Conservation (phyloP, 1,140 invertebrate species). For the Hirudo medicinalis region DNA sequence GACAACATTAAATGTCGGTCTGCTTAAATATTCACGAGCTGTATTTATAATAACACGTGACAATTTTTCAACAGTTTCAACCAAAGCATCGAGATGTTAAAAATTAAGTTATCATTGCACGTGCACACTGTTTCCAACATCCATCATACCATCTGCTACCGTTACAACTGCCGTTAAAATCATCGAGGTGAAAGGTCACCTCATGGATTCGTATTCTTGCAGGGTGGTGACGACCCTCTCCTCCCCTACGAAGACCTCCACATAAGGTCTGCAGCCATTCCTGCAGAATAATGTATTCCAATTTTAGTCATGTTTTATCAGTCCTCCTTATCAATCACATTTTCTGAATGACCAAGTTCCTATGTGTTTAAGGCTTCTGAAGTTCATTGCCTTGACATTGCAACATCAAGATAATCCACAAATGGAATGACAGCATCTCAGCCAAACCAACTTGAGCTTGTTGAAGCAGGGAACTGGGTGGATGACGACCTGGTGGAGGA, state of each 20-base stretch:
- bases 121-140: background rate
- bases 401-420: conserved; percentile 11
- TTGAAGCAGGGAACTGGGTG: conserved; percentile 81
- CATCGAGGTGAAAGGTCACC: conserved; percentile 25
- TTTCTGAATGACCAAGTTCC: too few relatives aligned
- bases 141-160: background rate
- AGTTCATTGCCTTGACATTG: background rate
- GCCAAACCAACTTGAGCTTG: conserved; percentile 57
- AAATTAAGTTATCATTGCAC: background rate
- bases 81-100: too few relatives aligned
- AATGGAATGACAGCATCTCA: background rate
- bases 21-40: too few relatives aligned
- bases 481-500: conserved; percentile 60
- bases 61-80: background rate
- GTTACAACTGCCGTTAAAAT: background rate
- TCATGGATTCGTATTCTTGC: conserved; percentile 76
- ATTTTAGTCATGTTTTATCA: too few relatives aligned
- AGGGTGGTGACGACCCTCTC: conserved; percentile 65
- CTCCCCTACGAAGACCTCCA: conserved; percentile 79
- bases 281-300: conserved; percentile 38
- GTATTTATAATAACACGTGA: background rate
- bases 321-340: too few relatives aligned
- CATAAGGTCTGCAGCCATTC: conserved; percentile 81
- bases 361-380: too few relatives aligned
- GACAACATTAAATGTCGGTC: background rate